These are phyloP conservation scores for Platygyra sinensis DNA, from an alignment of 64 coral and sea anemone species.

Conservation along the genomic window DNA sequence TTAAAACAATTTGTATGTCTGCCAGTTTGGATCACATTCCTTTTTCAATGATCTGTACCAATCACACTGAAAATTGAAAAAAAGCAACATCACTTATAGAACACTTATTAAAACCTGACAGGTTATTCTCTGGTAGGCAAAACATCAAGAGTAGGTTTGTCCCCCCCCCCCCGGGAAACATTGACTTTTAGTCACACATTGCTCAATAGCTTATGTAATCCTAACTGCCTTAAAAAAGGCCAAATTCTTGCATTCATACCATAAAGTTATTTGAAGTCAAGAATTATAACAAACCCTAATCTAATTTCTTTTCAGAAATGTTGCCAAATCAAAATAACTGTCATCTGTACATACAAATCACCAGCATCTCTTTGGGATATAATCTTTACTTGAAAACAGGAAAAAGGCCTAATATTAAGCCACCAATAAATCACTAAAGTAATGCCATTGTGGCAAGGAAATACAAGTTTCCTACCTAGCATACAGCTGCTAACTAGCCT, in stretches of 20 bases:
- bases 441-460: background rate
- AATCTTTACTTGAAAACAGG: background rate
- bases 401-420: background rate
- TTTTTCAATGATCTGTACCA: too few relatives aligned
- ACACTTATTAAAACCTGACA: too few relatives aligned
- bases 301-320: background rate
- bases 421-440: background rate
- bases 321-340: background rate
- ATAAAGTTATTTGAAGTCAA: background rate
- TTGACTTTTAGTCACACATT: background rate
- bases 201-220: background rate
- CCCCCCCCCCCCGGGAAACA: background rate
- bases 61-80: too few relatives aligned
- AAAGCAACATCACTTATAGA: too few relatives aligned
- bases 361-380: background rate
- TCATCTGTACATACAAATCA: background rate
- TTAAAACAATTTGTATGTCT: too few relatives aligned
- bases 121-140: background rate
- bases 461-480: background rate
- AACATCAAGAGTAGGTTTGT: background rate
- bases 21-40: too few relatives aligned
- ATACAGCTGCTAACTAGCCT: slow-evolving; percentile 2
- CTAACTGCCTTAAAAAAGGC: background rate
- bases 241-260: background rate
- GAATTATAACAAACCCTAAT: slow-evolving; percentile 11